These are phyloP conservation scores for Pachyrhynchus sulphureomaculatus DNA, from an alignment of 1,140 invertebrate genomes.

Conservation along the genomic window DNA sequence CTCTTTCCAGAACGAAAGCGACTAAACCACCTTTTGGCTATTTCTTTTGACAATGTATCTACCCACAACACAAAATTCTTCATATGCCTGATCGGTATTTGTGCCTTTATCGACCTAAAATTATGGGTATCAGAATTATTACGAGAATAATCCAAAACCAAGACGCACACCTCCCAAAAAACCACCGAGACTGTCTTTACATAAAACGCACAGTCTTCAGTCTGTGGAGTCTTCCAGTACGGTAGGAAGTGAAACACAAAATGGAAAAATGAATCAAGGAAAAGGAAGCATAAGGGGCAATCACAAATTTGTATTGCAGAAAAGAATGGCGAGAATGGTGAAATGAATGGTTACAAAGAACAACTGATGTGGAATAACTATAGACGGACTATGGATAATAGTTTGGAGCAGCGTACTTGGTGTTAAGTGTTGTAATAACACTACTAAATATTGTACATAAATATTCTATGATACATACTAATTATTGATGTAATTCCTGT, in stretches of 20 bases:
- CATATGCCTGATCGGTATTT: too few relatives aligned
- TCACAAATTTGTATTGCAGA: slow-evolving; percentile 40
- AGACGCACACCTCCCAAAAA: slow-evolving; percentile 80
- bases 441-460: too few relatives aligned
- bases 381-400: slow-evolving; percentile 32
- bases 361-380: slow-evolving; percentile 34
- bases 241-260: slow-evolving; percentile 38
- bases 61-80: too few relatives aligned
- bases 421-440: slow-evolving; percentile 16
- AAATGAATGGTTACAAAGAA: slow-evolving; percentile 28
- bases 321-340: slow-evolving; percentile 20
- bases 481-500: too few relatives aligned
- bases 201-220: slow-evolving; percentile 78
- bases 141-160: slow-evolving; percentile 45
- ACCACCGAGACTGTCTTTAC: slow-evolving; percentile 76
- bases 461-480: too few relatives aligned
- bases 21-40: too few relatives aligned
- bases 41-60: too few relatives aligned
- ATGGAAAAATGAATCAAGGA: slow-evolving; percentile 46
- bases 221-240: slow-evolving; percentile 62
- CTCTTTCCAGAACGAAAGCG: too few relatives aligned
- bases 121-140: slow-evolving; percentile 30
- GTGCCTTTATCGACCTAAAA: too few relatives aligned
- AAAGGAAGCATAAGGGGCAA: slow-evolving; percentile 60
- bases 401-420: slow-evolving; percentile 38